Base-by-base conservation (phyloP, 2,113 vertebrate species). In the Phrynosoma platyrhinos region DNA sequence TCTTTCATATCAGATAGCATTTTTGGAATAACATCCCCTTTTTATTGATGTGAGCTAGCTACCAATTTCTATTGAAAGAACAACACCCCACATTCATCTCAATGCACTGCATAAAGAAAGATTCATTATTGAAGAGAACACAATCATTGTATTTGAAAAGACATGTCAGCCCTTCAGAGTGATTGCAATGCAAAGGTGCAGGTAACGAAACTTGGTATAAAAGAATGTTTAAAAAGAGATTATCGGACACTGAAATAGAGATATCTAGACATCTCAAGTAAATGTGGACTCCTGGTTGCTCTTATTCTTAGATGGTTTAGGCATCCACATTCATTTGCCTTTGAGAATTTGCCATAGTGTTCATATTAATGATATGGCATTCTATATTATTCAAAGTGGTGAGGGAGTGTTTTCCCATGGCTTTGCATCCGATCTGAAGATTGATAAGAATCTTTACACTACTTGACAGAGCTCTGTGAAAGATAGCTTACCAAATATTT, bases 141-240 rank as follows among this genome's bases (percentile, higher is more conserved):
- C 25, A 78, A 18, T 8, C 83, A 42, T 74, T 72, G 32, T 40
- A 14, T 68, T 80, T 68, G 36, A 82, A 89, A 69, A 82, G 47
- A 23, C 79, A 77, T 69, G 72, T 23, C 62, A 86, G 58, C 52
- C 25, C 79, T 77, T 32, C 58, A 66, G 68, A 80, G 55, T 74
- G 40, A 88, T 23, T 23, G 87, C 74, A 69, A 21, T 23, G 62
- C 27, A 52, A 79, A 78, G 58, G 47, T 40, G 72, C 30, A 66
- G 71, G 42, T 36, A 76, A 82, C 7, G 64, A 58, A 36, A 53
- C 32, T 27, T 77, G 80, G 25, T 21, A 53, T 76, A 66, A 83
- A 78, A 78, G 47, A 83, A 83, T 53, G 10, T 69, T 83, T 88
- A 77, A 82, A 68, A 88, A 83, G 74, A 78, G 58, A 66, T 77